Base-by-base conservation (phyloP, 2,888 invertebrate genomes). In the Opisthograptis luteolata region DNA sequence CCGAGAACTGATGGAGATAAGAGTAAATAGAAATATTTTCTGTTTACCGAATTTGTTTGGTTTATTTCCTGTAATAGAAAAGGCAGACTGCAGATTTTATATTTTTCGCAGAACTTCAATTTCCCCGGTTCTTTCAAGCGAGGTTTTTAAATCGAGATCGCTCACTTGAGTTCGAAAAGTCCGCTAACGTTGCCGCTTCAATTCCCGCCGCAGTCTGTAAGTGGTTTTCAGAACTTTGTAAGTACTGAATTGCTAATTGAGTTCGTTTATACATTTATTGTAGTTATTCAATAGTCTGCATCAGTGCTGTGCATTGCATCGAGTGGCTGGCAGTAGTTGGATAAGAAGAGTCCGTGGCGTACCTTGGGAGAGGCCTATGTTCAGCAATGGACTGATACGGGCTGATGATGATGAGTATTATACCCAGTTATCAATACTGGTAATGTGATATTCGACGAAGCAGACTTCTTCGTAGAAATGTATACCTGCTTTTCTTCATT, bases 101-200 rank as follows among this genome's bases (percentile, higher is more conserved):
- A 37, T 37, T 15, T 37, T 17, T 17, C 10, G 9, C 8, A 17
- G 42, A 45, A 48, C 44, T 47, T 41, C 28, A 55, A 48, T 47
- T 47, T 48, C 27, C 35, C 30, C 43, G 24, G 25, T 44, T 48
- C 31, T 51, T 54, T 48, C 44, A 51, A 34, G 31, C 36, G 47
- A 9, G 20, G 32, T 48, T 44, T 24, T 37, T 17, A 44, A 34
- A 40, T 41, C 44, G 24, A 20, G 20, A 41, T 41, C 36, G 50
- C 32, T 44, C 44, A 44, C 51, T 51, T 48, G 47, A 34, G 42
- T 42, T 22, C 27, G 31, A 9, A 10, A 36, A 40, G 30, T 10
- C 5, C 22, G 25, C 15, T 25, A 10, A 12, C 5, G 19, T 27
- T 28, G 6, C 22, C 25, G 24, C 49, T 32, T 7, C 12, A 28